Percentiles rank a stretch among this genome's conserved stretches.
Conservation (phyloP, 2,797 vertebrate genomes). For the Eleutherodactylus coqui region DNA sequence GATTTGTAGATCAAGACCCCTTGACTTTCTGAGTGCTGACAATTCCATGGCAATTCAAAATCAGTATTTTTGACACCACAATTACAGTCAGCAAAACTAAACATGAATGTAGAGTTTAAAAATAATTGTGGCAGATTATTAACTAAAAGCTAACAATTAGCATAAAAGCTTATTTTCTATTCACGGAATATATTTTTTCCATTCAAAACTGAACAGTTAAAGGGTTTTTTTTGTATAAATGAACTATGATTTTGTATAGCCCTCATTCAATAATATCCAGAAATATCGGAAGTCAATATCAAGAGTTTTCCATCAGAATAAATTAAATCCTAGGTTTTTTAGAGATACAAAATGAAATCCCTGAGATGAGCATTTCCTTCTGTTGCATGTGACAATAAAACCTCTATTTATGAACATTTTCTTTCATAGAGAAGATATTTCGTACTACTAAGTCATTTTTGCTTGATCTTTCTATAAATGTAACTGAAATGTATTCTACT, state of each 20-base stretch:
- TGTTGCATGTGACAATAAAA: background rate
- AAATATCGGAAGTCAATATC: slow-evolving; percentile 15
- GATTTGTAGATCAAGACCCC: background rate
- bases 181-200: slow-evolving; percentile 3
- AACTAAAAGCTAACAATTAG: slow-evolving; percentile 14
- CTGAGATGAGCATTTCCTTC: background rate
- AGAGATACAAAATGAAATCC: background rate
- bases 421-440: background rate
- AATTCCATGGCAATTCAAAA: background rate
- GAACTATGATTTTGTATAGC: slow-evolving; percentile 7
- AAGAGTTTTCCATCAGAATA: background rate
- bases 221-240: background rate
- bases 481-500: background rate
- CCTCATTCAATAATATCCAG: slow-evolving; percentile 8
- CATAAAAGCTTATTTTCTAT: slow-evolving; percentile 4
- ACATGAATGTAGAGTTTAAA: background rate
- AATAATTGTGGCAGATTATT: slow-evolving; percentile 23
- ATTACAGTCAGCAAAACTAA: slow-evolving; percentile 10
- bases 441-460: background rate
- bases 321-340: background rate
- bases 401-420: background rate
- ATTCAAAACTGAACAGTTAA: slow-evolving; percentile 25
- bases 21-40: background rate
- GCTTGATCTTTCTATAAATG: background rate
- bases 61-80: slow-evolving; percentile 18